These are phyloP conservation scores for Melinaea marsaeus DNA, from an alignment of 2,888 invertebrate species.

Conservation along the genomic window DNA sequence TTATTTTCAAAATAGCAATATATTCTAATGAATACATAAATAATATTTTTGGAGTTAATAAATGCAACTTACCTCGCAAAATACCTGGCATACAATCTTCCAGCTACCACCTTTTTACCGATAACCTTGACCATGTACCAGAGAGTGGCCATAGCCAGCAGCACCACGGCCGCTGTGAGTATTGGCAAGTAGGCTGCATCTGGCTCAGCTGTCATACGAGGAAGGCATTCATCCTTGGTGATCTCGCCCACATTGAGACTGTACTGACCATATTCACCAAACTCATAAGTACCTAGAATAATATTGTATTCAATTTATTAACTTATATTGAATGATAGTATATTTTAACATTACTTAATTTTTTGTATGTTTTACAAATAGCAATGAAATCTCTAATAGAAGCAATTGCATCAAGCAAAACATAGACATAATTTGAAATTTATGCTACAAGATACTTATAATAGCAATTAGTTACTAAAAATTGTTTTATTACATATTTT, in stretches of 20 bases:
- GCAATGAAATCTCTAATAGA: no score
- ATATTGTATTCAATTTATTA: no score
- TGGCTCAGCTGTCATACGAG: conserved; percentile 67
- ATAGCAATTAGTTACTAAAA: no score
- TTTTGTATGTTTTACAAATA: not conserved
- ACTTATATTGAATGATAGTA: not conserved
- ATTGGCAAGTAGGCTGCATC: conserved; percentile 69
- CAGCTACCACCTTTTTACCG: conserved; percentile 62
- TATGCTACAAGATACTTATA: no score
- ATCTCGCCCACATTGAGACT: conserved; percentile 49
- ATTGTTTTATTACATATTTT: no score
- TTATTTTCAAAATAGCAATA: no score
- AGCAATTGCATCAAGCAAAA: no score
- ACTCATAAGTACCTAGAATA: conserved; percentile 55
- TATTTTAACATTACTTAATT: not conserved
- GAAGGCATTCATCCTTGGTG: conserved; percentile 45
- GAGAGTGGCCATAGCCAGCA: conserved; percentile 69
- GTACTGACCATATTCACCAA: conserved; percentile 69
- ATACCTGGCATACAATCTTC: conserved; percentile 62
- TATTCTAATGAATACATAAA: no score
- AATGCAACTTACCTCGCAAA: conserved; percentile 58
- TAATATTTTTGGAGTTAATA: no score
- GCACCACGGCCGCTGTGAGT: conserved; percentile 62
- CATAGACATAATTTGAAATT: no score
- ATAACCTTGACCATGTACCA: conserved; percentile 72